These are phyloP conservation scores for Psilanteris sp. DNA, from an alignment of 1,140 invertebrate genomes.

Conservation along the genomic window DNA sequence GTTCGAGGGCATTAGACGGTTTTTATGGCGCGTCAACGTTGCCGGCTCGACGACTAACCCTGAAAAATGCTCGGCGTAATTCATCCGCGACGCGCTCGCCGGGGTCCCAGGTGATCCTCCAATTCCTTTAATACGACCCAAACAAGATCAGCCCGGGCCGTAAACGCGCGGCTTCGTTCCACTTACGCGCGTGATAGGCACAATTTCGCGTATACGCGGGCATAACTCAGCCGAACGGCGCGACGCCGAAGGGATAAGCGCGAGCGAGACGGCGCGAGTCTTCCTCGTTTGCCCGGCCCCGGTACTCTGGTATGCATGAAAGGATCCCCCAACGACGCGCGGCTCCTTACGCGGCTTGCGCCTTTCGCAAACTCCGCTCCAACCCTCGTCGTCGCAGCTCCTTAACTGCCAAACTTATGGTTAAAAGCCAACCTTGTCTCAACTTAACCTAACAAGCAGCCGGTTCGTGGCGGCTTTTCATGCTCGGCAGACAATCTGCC, in stretches of 20 bases:
- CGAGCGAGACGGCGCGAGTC: constrained; percentile 18
- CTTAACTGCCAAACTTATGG: constrained; percentile 69
- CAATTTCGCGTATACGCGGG: constrained; percentile 49
- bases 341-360: constrained; percentile 61
- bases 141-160: constrained; percentile 55
- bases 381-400: constrained; percentile 53
- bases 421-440: constrained; percentile 59
- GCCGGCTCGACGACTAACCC: constrained; percentile 18
- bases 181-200: constrained; percentile 49
- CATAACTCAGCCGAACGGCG: constrained; percentile 41
- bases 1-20: constrained; percentile 6
- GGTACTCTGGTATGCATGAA: constrained; percentile 71
- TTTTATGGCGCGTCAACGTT: constrained; percentile 33
- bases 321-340: constrained; percentile 60
- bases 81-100: constrained; percentile 39
- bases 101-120: constrained; percentile 59
- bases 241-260: neutral
- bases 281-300: constrained; percentile 42
- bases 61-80: constrained; percentile 55
- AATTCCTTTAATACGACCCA: constrained; percentile 60
- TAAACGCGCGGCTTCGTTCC: constrained; percentile 57
- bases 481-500: constrained; percentile 57
- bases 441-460: constrained; percentile 57
- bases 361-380: constrained; percentile 42
- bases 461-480: constrained; percentile 53